Conservation (phyloP, 2,797 vertebrate genomes). For the Prionace glauca region DNA sequence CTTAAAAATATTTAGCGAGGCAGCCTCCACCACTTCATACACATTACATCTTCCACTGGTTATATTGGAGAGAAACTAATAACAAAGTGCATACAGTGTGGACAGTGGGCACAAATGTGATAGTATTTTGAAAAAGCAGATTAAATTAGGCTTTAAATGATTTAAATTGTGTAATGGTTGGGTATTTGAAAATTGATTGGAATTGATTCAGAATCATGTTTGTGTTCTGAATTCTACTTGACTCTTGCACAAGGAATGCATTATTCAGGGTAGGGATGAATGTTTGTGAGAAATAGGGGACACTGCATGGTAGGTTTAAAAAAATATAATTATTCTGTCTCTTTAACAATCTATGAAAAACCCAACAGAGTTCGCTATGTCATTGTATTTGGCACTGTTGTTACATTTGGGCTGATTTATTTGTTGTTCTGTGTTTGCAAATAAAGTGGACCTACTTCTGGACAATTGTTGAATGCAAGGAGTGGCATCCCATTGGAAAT, state of each 20-base stretch:
- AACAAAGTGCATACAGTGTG: background rate
- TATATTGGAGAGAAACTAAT: background rate
- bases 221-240: background rate
- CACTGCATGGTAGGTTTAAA: background rate
- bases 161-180: background rate
- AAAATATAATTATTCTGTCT: background rate
- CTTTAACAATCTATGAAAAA: background rate
- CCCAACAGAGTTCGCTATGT: background rate
- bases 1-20: no score
- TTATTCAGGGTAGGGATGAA: background rate
- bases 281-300: background rate
- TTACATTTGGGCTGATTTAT: background rate
- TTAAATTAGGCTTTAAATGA: background rate
- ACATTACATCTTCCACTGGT: background rate
- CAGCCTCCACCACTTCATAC: no score
- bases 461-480: background rate
- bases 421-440: background rate
- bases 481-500: background rate
- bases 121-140: background rate
- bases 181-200: background rate
- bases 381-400: background rate
- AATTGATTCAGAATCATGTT: background rate
- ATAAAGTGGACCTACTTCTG: background rate
- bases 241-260: background rate
- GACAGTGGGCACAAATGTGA: background rate